Evolutionary conservation across 2,888 invertebrate genomes (phyloP).

Genomic region (Tetragonisca angustula): DNA sequence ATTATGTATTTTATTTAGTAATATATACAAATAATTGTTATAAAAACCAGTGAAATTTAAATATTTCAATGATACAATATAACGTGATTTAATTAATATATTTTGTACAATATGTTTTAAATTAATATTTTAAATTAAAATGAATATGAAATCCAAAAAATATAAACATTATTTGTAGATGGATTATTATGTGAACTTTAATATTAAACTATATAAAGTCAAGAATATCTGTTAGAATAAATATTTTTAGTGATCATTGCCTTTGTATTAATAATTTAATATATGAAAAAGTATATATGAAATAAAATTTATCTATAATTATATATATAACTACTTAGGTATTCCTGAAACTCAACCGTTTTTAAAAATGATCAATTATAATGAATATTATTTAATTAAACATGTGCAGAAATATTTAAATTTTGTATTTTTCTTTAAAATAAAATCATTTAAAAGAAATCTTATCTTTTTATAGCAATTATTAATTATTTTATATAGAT

Average conservation of each 20-base stretch:
- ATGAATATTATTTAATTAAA: background rate
- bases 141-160: constrained; percentile 16
- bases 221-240: constrained; percentile 28
- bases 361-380: background rate
- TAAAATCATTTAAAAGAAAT: background rate
- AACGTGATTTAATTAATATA: constrained; percentile 11
- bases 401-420: background rate
- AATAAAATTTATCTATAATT: background rate
- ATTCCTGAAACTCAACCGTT: constrained; percentile 3
- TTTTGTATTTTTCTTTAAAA: background rate
- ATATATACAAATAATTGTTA: constrained; percentile 6
- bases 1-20: constrained; percentile 8
- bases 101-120: constrained; percentile 12
- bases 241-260: constrained; percentile 15
- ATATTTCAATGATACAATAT: background rate
- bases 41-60: constrained; percentile 9
- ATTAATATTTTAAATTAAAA: constrained; percentile 11
- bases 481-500: background rate
- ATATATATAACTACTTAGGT: constrained; percentile 14
- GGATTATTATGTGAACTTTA: background rate
- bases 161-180: background rate
- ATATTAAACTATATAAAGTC: constrained; percentile 6
- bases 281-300: constrained; percentile 16
- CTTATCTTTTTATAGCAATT: background rate
- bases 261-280: constrained; percentile 13